Base-by-base conservation (phyloP, 2,797 vertebrate species). In the Cynopterus sphinx region DNA sequence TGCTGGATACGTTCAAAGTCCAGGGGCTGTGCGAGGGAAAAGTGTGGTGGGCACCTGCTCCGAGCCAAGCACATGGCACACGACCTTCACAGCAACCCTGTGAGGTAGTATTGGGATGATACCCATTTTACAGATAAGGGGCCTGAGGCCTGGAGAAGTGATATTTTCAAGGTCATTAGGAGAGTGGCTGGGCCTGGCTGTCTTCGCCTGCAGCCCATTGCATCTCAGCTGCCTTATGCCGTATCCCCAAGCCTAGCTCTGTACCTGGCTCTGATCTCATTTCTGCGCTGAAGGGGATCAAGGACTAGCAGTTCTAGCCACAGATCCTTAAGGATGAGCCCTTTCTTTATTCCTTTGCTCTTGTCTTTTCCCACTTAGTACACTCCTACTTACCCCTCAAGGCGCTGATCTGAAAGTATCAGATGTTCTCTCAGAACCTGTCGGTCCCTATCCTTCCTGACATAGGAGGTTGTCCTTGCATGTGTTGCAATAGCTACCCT, bases 1-100 rank as follows among this genome's bases (percentile, higher is more conserved):
- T 82, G 97, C 78, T 41, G 94, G 2, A 61, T 98, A 15, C 95
- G 98, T 97, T 99, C 99, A 0, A 98, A 99, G 98, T 99, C 99
- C 90, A 99, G 97, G 83, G 98, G 96, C 99, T 99, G 97, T 28
- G 3, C 46, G 95, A 83, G 87, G 81, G 26, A 41, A 87, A 3
- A 85, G 33, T 0, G 8, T 3, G 31, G 77, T 11, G 73, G 90
- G 39, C 6, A 3, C 11, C 41, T 39, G 46, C 4, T 63, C 26
- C 61, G 77, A 83, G 57, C 31, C 63, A 61, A 9, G 19, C 28
- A 28, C 0, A 1, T 41, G 83, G 61, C 4, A 1, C 3, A 11
- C 24, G 78, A 19, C n/a, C 13, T 12, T 33, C 33, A 22, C 3
- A 74, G 71, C 19, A 1, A 4, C 24, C 21, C 36, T 71, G n/a